phyloP scores from a whole-genome alignment of 2,113 vertebrate species.

The Myocastor coypus region DNA sequence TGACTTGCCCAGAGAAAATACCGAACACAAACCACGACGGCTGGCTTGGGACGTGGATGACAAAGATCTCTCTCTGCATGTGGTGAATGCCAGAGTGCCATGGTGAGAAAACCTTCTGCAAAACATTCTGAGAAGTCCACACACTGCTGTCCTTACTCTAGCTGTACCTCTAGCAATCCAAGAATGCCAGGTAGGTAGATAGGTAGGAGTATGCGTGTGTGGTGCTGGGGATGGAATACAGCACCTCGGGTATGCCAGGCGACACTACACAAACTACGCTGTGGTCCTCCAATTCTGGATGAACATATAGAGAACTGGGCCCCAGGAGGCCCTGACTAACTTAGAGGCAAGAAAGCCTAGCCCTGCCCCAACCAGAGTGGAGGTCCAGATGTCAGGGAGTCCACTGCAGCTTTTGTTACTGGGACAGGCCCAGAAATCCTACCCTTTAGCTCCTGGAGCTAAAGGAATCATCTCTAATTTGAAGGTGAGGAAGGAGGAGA shows the following conservation, averaged over 20 bases:
- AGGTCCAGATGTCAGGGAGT: neutral
- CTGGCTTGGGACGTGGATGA: too few relatives aligned
- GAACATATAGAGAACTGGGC: neutral
- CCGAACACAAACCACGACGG: neutral
- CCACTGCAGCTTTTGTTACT: neutral
- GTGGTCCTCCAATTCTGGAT: neutral
- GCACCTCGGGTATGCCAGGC: neutral
- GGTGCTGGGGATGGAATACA: neutral
- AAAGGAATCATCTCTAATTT: neutral
- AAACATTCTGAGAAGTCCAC: neutral
- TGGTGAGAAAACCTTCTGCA: neutral
- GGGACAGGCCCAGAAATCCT: neutral
- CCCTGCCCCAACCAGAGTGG: fast-evolving
- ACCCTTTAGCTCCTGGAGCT: neutral
- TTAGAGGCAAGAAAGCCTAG: neutral
- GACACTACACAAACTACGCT: neutral
- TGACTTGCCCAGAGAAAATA: neutral
- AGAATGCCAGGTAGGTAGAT: neutral
- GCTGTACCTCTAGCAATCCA: neutral
- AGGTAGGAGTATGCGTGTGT: too few relatives aligned
- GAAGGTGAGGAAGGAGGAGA: neutral
- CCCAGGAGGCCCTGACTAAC: neutral
- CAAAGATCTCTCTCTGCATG: neutral
- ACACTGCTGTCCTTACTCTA: neutral
- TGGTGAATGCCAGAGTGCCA: neutral